Conservation (phyloP, 2,888 invertebrate species). For the Prenolepis imparis region DNA sequence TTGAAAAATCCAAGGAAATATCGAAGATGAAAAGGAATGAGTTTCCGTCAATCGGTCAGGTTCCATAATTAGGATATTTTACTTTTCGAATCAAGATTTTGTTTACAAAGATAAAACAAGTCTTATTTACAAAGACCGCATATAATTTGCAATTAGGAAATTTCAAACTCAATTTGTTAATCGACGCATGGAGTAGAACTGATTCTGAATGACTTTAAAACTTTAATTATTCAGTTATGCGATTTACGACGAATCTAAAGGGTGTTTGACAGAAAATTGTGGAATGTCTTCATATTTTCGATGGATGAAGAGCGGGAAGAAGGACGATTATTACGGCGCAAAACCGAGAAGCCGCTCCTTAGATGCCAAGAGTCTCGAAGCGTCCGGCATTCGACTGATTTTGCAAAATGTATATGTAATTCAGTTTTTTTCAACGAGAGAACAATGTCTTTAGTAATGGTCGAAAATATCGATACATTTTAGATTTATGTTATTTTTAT, state of each 20-base stretch:
- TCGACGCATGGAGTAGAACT: neutral
- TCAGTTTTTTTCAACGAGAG: neutral
- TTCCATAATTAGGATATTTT: neutral
- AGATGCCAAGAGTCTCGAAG: conserved; percentile 91
- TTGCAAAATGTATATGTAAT: conserved; percentile 87
- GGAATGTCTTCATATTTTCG: conserved; percentile 90
- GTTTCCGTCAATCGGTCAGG: neutral
- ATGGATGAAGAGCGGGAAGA: conserved; percentile 90
- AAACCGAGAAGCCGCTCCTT: conserved; percentile 91
- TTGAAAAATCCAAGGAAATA: neutral
- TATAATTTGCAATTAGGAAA: conserved; percentile 21
- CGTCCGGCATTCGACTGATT: conserved; percentile 89
- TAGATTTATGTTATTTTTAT: neutral
- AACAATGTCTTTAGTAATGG: neutral
- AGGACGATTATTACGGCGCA: conserved; percentile 88
- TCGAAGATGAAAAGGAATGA: neutral
- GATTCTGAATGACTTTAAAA: too few species aligned
- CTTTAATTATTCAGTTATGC: conserved; percentile 19
- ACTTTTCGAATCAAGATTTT: neutral
- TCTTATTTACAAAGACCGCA: neutral
- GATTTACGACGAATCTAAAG: neutral
- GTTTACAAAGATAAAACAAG: neutral
- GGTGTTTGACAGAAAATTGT: conserved; percentile 19
- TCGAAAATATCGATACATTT: neutral
- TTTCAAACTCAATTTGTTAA: neutral